Conservation (phyloP, 2,797 vertebrate species). For the Helicolenus hilgendorfi region DNA sequence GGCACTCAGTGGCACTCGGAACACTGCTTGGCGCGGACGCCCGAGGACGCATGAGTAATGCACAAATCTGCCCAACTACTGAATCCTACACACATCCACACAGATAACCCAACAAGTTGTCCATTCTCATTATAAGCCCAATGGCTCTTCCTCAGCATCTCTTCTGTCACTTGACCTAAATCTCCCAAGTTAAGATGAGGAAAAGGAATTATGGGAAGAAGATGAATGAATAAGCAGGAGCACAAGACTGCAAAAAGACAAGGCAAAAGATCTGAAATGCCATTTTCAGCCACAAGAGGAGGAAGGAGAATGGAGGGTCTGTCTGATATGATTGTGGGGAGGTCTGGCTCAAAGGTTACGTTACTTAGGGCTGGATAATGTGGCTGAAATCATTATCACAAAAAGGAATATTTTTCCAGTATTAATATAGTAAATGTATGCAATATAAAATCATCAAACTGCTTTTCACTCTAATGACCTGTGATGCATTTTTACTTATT, state of each 20-base stretch:
- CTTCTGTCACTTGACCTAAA: conserved; percentile 35
- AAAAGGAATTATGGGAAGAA: conserved; percentile 10
- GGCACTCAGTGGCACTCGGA: conserved; percentile 70
- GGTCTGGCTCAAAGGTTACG: neutral
- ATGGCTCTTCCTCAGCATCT: conserved; percentile 22
- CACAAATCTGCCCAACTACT: conserved; percentile 82
- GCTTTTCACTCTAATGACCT: neutral
- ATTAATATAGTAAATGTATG: neutral
- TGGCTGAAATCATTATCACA: neutral
- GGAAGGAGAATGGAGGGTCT: neutral
- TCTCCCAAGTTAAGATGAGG: neutral
- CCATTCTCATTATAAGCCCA: conserved; percentile 29
- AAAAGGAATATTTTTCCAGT: neutral
- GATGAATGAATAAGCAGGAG: neutral
- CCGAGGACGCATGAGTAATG: conserved; percentile 85
- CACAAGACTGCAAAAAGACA: neutral
- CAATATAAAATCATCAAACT: neutral
- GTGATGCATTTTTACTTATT: neutral
- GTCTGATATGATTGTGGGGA: neutral
- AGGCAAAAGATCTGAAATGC: neutral
- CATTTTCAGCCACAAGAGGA: conserved; percentile 1
- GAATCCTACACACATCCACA: conserved; percentile 58
- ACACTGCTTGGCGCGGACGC: conserved; percentile 56
- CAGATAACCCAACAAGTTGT: conserved; percentile 32
- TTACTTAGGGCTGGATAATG: neutral